Evolutionary conservation across 1,140 invertebrate species (phyloP), one percentile per base, ranked within the genome.

Genomic region (Triops longicaudatus): DNA sequence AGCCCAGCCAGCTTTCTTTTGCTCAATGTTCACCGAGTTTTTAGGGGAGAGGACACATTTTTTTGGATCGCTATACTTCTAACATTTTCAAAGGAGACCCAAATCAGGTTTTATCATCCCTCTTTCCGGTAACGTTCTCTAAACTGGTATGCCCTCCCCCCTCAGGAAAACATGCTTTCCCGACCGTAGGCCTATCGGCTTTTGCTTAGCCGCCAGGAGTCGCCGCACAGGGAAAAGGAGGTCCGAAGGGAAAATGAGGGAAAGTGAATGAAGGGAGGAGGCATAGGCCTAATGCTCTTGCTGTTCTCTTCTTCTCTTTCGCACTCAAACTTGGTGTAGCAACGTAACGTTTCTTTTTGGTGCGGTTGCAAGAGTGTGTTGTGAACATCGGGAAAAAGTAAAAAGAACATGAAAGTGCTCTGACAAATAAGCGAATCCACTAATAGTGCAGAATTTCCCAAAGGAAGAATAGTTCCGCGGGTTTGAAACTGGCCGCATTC

Each of bases 321-420:
- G 14, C 50, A 63, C 50, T 63, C 50, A 63, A 63, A 63, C 50
- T 63, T 63, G 50, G 50, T 22, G 50, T 63, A 63, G 50, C 50
- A 63, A 63, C 50, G 50, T 63, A 63, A 63, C 50, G 50, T 63
- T 63, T 63, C 50, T 63, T 63, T 63, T 63, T 63, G 50, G 50
- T 63, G 50, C 50, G 22, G 50, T 17, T 63, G 22, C 50, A 37
- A 37, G 31, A 63, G 50, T 63, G 50, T 63, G 50, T 17, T 6
- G 50, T 63, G 10, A 14, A 63, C 50, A 14, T 14, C 10, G 17
- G 50, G 3, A 63, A 63, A 63, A 63, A 63, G 9, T n/a, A 63
- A 63, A 6, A 63, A 63, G 22, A 22, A 22, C 50, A 63, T 63
- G 50, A 63, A 17, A 22, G 7, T n/a, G 50, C 50, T 63, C 2